Evolutionary conservation across 2,888 invertebrate species (phyloP).

Genomic region (Cryptops parisi): DNA sequence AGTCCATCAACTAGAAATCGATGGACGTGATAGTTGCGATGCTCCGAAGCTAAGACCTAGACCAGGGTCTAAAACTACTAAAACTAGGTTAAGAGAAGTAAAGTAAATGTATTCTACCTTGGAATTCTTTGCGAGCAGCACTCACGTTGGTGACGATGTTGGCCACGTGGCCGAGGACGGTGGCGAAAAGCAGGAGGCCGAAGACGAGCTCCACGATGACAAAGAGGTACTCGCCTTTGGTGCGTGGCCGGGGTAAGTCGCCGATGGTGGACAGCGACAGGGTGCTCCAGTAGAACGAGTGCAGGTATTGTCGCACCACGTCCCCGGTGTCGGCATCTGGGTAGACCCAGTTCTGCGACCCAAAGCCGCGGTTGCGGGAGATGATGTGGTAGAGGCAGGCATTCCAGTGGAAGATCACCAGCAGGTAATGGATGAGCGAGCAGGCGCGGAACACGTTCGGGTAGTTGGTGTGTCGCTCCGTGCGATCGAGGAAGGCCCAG

Average conservation of each 20-base stretch:
- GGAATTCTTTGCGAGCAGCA: slow-evolving; percentile 93
- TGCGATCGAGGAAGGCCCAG: slow-evolving; percentile 97
- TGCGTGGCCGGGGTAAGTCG: slow-evolving; percentile 75
- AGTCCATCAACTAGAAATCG: no score
- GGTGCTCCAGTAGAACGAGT: slow-evolving; percentile 98
- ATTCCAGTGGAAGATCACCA: slow-evolving; percentile 99
- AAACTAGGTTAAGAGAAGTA: no score
- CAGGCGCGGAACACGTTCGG: slow-evolving; percentile 72
- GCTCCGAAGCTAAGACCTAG: no score
- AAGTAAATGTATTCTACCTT: slow-evolving; percentile 64
- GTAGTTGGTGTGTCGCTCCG: slow-evolving; percentile 96
- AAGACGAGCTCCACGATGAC: slow-evolving; percentile 88
- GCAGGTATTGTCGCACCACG: slow-evolving; percentile 86
- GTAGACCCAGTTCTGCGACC: slow-evolving; percentile 74
- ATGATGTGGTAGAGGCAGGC: slow-evolving; percentile 96
- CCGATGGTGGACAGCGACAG: slow-evolving; percentile 91
- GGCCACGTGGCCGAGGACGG: slow-evolving; percentile 92
- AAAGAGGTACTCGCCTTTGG: slow-evolving; percentile 89
- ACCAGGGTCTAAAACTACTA: no score
- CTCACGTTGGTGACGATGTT: slow-evolving; percentile 97
- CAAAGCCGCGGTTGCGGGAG: slow-evolving; percentile 87
- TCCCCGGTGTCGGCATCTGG: slow-evolving; percentile 35
- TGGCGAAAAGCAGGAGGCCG: slow-evolving; percentile 86
- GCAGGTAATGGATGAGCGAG: slow-evolving; percentile 58
- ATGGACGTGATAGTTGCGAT: no score